Percentiles rank a stretch among this genome's conserved stretches.
phyloP scores from a whole-genome alignment of 2,113 vertebrate species.

The Erythrocercus mccallii region DNA sequence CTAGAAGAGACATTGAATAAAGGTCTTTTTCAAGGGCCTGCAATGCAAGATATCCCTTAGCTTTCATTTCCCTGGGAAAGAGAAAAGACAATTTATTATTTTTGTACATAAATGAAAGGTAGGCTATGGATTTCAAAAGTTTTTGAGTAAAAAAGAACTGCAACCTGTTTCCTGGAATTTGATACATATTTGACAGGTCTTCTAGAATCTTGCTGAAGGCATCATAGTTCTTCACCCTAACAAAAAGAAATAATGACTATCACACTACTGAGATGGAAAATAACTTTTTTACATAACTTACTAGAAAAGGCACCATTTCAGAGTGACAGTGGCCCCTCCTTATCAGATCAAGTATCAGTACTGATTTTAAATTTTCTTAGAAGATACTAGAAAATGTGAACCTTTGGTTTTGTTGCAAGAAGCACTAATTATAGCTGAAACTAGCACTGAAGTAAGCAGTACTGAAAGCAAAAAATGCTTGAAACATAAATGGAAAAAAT shows the following conservation, averaged over 20 bases:
- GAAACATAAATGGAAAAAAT: neutral
- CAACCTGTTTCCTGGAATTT: constrained; percentile 81
- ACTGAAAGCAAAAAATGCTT: neutral
- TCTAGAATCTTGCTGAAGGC: constrained; percentile 76
- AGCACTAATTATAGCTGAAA: neutral
- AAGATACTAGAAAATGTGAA: constrained; percentile 4
- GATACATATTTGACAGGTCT: constrained; percentile 72
- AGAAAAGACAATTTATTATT: neutral
- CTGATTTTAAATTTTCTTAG: neutral
- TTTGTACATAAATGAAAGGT: neutral
- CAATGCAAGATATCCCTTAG: constrained; percentile 76
- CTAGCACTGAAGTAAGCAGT: neutral
- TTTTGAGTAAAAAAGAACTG: neutral
- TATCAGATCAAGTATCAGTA: neutral
- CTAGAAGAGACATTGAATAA: constrained; percentile 69
- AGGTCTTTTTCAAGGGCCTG: constrained; percentile 78
- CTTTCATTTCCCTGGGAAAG: constrained; percentile 70
- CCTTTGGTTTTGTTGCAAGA: neutral
- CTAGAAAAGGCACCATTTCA: neutral
- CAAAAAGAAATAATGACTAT: neutral
- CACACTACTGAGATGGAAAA: neutral
- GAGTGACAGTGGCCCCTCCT: neutral
- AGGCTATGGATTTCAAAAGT: neutral
- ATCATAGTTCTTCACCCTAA: constrained; percentile 77
- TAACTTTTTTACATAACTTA: neutral